A percentile compares a stretch with the other conserved stretches of the same genome.
Evolutionary conservation across 2,797 vertebrate species (phyloP).

Genomic region (Ptychobarbus kaznakovi): DNA sequence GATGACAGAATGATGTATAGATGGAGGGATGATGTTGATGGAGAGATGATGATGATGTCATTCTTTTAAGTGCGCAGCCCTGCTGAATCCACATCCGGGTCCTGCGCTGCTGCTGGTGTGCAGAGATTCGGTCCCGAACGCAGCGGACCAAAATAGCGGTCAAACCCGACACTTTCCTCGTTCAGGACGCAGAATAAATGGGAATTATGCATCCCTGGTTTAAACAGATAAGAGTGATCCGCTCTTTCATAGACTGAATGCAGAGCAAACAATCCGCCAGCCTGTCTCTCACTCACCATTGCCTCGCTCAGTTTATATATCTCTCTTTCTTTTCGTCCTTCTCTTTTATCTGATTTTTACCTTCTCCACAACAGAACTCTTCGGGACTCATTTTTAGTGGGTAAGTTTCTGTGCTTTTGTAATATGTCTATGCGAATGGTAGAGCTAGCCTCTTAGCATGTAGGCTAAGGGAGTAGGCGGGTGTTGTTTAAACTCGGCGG

Average conservation of each 20-base stretch:
- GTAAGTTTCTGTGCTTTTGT: conserved; percentile 44
- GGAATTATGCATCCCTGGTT: conserved; percentile 77
- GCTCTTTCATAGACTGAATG: conserved; percentile 74
- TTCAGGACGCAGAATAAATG: conserved; percentile 67
- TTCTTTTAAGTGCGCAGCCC: conserved; percentile 57
- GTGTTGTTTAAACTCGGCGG: conserved; percentile 18
- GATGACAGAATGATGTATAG: conserved; percentile 26
- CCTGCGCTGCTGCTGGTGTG: conserved; percentile 62
- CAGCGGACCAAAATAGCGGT: conserved; percentile 70
- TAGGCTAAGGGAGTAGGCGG: conserved; percentile 34
- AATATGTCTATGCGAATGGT: conserved; percentile 7
- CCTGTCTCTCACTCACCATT: conserved; percentile 35
- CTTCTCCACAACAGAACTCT: neutral
- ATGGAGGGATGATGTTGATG: conserved; percentile 11
- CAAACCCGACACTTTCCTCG: conserved; percentile 53
- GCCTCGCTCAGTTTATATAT: conserved; percentile 30
- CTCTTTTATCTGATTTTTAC: neutral
- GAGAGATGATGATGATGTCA: conserved; percentile 33
- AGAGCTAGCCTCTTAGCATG: conserved; percentile 39
- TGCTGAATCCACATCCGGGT: conserved; percentile 81
- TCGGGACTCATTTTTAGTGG: conserved; percentile 17
- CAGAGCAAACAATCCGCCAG: conserved; percentile 70
- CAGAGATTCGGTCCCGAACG: conserved; percentile 78
- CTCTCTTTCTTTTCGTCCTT: conserved; percentile 28
- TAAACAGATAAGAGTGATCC: conserved; percentile 72